These are phyloP conservation scores for Pollicipes pollicipes DNA, from an alignment of 1,140 invertebrate genomes.

Conservation along the genomic window DNA sequence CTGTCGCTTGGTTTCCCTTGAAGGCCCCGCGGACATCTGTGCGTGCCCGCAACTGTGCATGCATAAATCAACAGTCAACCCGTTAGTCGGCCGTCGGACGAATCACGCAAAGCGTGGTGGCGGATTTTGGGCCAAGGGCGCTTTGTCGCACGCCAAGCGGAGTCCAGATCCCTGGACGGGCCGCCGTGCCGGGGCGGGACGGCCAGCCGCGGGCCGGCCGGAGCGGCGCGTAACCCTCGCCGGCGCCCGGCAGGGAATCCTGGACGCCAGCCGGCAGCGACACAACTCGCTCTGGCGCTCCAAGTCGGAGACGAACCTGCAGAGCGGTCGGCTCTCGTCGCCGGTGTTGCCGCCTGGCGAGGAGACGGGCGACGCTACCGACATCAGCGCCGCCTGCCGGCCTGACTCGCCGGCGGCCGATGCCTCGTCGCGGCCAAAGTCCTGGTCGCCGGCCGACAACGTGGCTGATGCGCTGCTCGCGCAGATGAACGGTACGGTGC, in stretches of 20 bases:
- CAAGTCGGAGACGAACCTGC: constrained; percentile 54
- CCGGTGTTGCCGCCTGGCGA: constrained; percentile 7
- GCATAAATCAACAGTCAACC: too few species aligned
- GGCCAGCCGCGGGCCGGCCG: too few species aligned
- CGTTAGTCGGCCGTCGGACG: too few species aligned
- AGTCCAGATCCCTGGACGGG: too few species aligned
- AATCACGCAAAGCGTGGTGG: too few species aligned
- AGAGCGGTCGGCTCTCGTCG: constrained; percentile 40
- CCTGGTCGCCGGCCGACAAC: neutral
- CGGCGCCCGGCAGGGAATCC: constrained; percentile 66
- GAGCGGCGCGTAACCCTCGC: too few species aligned
- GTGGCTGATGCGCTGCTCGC: neutral
- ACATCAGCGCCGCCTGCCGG: neutral
- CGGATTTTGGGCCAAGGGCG: too few species aligned
- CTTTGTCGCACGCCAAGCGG: too few species aligned
- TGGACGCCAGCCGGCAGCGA: constrained; percentile 89
- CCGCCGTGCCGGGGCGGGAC: too few species aligned
- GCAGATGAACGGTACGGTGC: neutral
- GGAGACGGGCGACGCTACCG: neutral
- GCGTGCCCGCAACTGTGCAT: too few species aligned
- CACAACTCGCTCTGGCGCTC: constrained; percentile 70
- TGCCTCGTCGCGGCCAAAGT: neutral
- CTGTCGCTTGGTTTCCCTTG: too few species aligned
- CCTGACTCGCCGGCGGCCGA: neutral
- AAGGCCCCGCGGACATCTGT: too few species aligned